Percentiles rank a stretch among this genome's conserved stretches.
Conservation (phyloP, 2,113 vertebrate genomes). For the Gymnobelideus leadbeateri region DNA sequence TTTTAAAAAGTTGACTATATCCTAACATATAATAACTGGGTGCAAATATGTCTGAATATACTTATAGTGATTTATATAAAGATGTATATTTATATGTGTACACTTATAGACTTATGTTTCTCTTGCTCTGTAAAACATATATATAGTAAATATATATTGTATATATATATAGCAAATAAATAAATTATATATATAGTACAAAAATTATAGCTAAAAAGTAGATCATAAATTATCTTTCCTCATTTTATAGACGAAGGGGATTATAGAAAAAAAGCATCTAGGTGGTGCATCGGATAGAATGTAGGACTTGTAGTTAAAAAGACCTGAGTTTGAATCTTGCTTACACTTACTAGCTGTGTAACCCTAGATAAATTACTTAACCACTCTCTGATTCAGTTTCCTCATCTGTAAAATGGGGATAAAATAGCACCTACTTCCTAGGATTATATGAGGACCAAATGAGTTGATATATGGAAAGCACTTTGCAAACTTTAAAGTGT, state of each 20-base stretch:
- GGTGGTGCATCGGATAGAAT: background rate
- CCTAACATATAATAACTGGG: background rate
- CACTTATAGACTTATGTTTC: background rate
- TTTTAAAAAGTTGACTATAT: background rate
- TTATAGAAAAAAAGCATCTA: background rate
- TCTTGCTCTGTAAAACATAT: background rate
- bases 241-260: background rate
- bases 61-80: background rate
- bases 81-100: background rate
- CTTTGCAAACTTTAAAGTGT: too few relatives aligned
- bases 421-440: too few relatives aligned
- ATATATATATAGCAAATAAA: background rate
- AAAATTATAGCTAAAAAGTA: background rate
- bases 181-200: background rate
- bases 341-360: too few relatives aligned
- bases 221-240: background rate
- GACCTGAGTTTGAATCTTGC: too few relatives aligned
- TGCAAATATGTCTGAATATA: background rate
- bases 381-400: too few relatives aligned
- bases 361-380: too few relatives aligned
- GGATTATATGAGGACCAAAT: too few relatives aligned
- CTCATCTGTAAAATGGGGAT: too few relatives aligned
- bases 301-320: background rate
- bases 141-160: background rate
- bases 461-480: too few relatives aligned